Percentiles rank a stretch among this genome's conserved stretches.
Evolutionary conservation across 2,113 vertebrate species (phyloP).

Genomic region (Malurus elegans): DNA sequence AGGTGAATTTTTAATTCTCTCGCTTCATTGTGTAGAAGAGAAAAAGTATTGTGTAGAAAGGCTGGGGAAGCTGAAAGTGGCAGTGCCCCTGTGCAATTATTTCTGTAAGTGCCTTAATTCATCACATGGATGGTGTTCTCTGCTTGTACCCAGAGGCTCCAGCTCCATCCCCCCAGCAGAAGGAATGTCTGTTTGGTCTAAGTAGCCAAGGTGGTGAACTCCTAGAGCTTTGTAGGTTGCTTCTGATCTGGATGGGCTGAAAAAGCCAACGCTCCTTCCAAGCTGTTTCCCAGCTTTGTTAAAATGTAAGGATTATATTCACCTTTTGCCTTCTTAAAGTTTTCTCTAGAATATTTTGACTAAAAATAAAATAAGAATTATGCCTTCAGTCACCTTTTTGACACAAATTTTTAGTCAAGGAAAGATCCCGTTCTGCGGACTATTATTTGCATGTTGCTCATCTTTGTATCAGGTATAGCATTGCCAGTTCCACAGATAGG

Average conservation of each 20-base stretch:
- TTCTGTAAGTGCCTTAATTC: neutral
- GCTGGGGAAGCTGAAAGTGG: neutral
- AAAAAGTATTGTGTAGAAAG: neutral
- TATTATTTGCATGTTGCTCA: neutral
- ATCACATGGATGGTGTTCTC: neutral
- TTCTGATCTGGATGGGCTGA: neutral
- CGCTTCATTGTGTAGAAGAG: neutral
- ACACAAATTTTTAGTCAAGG: neutral
- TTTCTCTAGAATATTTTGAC: neutral
- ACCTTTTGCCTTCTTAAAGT: neutral
- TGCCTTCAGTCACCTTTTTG: neutral
- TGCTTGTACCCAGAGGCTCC: neutral
- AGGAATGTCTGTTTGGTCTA: neutral
- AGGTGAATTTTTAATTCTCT: neutral
- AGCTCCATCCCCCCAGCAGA: neutral
- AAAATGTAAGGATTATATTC: fast-evolving
- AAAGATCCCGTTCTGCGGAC: neutral
- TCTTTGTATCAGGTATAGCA: neutral
- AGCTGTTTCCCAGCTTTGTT: neutral
- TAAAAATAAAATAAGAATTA: neutral
- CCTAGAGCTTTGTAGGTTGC: neutral
- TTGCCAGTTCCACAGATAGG: neutral
- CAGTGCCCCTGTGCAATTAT: neutral
- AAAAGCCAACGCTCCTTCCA: neutral
- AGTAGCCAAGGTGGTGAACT: neutral